Conservation (phyloP, 1,140 invertebrate genomes). For the Oscheius sp. region DNA sequence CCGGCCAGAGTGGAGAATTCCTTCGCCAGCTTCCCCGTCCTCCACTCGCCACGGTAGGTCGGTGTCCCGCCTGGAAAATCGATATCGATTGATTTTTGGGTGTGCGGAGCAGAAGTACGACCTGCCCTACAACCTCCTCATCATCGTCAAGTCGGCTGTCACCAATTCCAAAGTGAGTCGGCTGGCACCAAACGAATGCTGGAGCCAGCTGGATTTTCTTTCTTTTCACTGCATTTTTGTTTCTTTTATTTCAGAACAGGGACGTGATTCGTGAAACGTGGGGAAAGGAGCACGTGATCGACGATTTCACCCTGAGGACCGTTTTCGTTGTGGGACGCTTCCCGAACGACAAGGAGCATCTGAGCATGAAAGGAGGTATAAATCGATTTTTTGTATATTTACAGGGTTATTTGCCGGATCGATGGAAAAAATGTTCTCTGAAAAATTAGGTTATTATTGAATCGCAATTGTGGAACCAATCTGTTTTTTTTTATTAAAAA, state of each 20-base stretch:
- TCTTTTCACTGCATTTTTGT: conserved; percentile 24
- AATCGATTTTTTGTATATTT: background rate
- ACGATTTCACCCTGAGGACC: conserved; percentile 45
- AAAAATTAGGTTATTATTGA: too few species aligned
- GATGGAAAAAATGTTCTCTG: too few species aligned
- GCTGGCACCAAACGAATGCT: too few species aligned
- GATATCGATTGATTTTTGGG: background rate
- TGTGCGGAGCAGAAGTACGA: conserved; percentile 13
- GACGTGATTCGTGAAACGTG: conserved; percentile 51
- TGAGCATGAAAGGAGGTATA: background rate
- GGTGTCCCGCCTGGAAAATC: conserved; percentile 37
- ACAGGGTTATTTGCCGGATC: conserved; percentile 15
- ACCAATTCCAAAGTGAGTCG: conserved; percentile 41
- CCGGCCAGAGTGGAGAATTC: background rate
- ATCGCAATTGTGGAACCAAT: too few species aligned
- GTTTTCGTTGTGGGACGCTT: conserved; percentile 50
- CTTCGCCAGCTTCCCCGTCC: background rate
- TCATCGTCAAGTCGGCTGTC: conserved; percentile 53
- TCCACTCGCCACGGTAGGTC: conserved; percentile 39
- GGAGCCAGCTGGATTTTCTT: background rate
- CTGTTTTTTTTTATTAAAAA: too few species aligned
- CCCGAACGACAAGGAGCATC: background rate
- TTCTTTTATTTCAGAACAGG: conserved; percentile 36
- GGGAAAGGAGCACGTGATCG: conserved; percentile 25
- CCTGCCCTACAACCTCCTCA: conserved; percentile 43